Evolutionary conservation across 1,140 invertebrate species (phyloP), one percentile per base, ranked within the genome.

Genomic region (Pseudomyrmex concolor): DNA sequence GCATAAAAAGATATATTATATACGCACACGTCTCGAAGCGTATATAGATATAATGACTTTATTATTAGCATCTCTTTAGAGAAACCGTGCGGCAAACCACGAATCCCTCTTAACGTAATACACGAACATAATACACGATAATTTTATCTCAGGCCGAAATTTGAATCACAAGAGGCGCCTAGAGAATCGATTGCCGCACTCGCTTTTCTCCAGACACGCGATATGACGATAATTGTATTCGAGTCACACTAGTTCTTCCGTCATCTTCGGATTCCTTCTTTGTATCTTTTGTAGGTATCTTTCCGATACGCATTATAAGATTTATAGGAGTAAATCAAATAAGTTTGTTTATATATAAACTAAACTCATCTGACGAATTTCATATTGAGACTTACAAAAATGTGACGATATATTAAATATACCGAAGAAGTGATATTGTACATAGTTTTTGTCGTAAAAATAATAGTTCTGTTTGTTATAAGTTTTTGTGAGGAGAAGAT

Each of bases 101-200:
- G 59, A 80, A 80, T 80, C 45, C 45, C 54, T 43, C n/a, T 70
- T 78, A 70, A 78, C 7, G 64, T 12, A 70, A 78, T 70, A 70
- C 22, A 55, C 19, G 54, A 60, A 45, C n/a, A n/a, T n/a, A n/a
- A n/a, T n/a, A n/a, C n/a, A n/a, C 54, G 19, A 80, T 80, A 70
- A 80, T 70, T 80, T 45, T 22, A 70, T 12, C 43, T 70, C 54
- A 19, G 19, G n/a, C n/a, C 66, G 54, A 80, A 80, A 80, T 71
- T 80, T 80, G 76, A 80, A 80, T 80, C 55, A 80, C 43, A 66
- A 80, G 54, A 71, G 19, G 22, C 54, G 54, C 45, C 19, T 22
- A 7, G 45, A 80, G 54, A 80, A 80, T 80, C 76, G 76, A 80
- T 71, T 71, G 76, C 19, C 51, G 13, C 13, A 19, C 15, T 78